phyloP scores from a whole-genome alignment of 2,888 invertebrate genomes.

The Camptogramma bilineatum region DNA sequence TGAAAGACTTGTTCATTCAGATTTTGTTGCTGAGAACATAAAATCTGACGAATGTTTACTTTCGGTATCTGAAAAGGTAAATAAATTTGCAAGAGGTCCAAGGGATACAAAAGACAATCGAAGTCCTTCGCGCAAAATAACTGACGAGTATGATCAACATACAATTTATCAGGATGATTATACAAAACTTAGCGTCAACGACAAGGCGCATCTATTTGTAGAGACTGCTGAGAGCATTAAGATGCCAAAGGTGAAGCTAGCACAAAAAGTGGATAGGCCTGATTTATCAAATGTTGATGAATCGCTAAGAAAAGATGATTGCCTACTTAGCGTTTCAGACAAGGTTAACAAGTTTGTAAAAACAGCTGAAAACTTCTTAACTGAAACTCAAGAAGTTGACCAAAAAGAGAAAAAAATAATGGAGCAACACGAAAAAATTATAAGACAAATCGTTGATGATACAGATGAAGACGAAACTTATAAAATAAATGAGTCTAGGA shows the following conservation, averaged over 20 bases:
- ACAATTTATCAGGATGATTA: conserved; percentile 82
- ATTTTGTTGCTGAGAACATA: conserved; percentile 79
- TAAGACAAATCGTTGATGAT: conserved; percentile 66
- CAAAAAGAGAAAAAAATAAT: conserved; percentile 73
- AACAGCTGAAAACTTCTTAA: conserved; percentile 84
- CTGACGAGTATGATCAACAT: conserved; percentile 81
- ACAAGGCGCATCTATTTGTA: conserved; percentile 87
- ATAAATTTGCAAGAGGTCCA: conserved; percentile 86
- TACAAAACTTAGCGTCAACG: conserved; percentile 86
- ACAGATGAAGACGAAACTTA: conserved; percentile 54
- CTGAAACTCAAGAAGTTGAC: conserved; percentile 63
- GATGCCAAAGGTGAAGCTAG: conserved; percentile 66
- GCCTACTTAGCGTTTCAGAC: conserved; percentile 87
- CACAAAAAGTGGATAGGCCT: conserved; percentile 77
- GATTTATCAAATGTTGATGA: conserved; percentile 84
- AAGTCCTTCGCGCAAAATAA: conserved; percentile 72
- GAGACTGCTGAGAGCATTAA: conserved; percentile 86
- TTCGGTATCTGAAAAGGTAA: conserved; percentile 89
- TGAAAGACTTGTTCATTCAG: conserved; percentile 76
- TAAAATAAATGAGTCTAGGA: conserved; percentile 37
- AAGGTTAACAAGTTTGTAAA: conserved; percentile 88
- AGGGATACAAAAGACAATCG: conserved; percentile 67
- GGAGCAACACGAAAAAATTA: conserved; percentile 79
- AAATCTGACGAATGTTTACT: conserved; percentile 87
- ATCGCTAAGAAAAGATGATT: conserved; percentile 85